phyloP scores from a whole-genome alignment of 2,113 vertebrate genomes.

The Mesoclemmys tuberculata region DNA sequence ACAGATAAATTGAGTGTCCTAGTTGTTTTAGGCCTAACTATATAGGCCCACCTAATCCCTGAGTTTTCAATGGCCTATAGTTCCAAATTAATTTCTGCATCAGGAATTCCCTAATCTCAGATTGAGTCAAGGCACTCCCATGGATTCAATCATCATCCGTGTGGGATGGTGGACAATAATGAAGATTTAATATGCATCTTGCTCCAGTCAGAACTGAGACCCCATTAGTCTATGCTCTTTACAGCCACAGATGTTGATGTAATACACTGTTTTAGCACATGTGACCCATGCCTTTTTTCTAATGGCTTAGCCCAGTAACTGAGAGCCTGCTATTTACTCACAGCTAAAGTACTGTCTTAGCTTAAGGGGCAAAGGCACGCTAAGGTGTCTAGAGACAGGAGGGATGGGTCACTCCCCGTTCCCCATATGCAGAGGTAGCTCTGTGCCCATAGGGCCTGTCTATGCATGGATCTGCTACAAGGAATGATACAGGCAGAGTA shows the following conservation, averaged over 20 bases:
- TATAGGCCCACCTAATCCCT: neutral
- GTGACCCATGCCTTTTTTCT: neutral
- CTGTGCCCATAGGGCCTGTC: neutral
- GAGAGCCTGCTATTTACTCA: neutral
- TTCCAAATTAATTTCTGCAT: neutral
- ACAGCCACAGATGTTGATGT: neutral
- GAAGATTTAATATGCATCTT: neutral
- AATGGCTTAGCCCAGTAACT: neutral
- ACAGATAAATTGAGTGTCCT: neutral
- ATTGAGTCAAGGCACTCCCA: neutral
- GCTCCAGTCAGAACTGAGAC: neutral
- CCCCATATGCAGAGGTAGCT: neutral
- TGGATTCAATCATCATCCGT: rapidly evolving
- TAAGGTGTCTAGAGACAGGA: neutral
- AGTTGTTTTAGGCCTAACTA: rapidly evolving
- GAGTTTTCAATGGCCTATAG: neutral
- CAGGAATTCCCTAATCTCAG: neutral
- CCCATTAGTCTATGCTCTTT: neutral
- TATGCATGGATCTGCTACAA: neutral
- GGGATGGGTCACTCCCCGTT: neutral
- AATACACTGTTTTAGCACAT: neutral
- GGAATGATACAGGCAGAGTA: neutral
- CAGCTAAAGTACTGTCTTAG: no score
- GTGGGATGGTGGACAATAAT: neutral
- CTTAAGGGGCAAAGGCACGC: no score